Conservation (phyloP, 2,888 invertebrate species). For the Habroteleia sp. region DNA sequence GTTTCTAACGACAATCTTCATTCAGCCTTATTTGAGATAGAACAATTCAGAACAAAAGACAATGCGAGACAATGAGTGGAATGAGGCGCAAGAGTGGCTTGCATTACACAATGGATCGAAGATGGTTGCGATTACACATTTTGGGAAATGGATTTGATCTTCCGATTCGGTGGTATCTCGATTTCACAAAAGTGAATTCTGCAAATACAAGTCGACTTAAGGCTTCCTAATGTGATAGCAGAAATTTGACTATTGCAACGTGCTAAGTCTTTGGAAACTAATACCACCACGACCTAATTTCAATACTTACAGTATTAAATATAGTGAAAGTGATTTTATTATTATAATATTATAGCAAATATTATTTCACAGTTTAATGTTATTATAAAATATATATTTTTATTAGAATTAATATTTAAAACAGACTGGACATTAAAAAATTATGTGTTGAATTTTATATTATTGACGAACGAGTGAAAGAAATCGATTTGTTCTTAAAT, state of each 20-base stretch:
- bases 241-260: constrained; percentile 48
- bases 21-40: constrained; percentile 38
- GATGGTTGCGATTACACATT: constrained; percentile 55
- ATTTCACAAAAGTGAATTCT: constrained; percentile 52
- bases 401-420: no score
- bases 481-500: no score
- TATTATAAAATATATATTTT: no score
- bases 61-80: constrained; percentile 54
- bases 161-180: constrained; percentile 44
- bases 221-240: constrained; percentile 37
- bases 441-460: no score
- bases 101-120: constrained; percentile 52
- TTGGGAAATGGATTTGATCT: constrained; percentile 57
- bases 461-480: no score
- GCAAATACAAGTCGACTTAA: constrained; percentile 46
- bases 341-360: no score
- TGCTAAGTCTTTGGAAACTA: constrained; percentile 41
- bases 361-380: no score
- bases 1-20: constrained; percentile 27
- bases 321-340: no score
- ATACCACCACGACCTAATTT: constrained; percentile 43
- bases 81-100: constrained; percentile 48
- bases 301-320: constrained; percentile 19
- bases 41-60: constrained; percentile 55
- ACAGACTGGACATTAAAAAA: no score